Base-by-base conservation (phyloP, 2,113 vertebrate genomes). In the Excalfactoria chinensis region DNA sequence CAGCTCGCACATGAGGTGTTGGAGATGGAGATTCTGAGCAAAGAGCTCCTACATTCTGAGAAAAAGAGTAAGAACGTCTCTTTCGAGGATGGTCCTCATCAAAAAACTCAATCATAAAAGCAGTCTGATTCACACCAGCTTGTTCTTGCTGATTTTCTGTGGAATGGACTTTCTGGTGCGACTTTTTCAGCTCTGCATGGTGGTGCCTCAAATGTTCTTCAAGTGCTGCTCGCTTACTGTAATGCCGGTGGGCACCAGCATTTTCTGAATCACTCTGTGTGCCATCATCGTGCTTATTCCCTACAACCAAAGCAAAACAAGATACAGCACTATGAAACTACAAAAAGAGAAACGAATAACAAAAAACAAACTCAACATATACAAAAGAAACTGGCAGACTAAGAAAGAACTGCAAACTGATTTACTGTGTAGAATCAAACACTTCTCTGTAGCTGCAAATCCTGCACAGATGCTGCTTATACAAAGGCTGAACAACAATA, bases 211-310 rank as follows among this genome's bases (percentile, higher is more conserved):
- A 95, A 44, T 98, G 98, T 5, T 99, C 98, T 95, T 99, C 99
- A 22, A 99, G 98, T 34, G 98, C 96, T 13, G 98, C 98, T 30
- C 97, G 97, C 44, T 98, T 98, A 96, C 97, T 98, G 76, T 98
- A 98, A 68, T 98, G 99, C 49, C 98, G 98, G 92, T 98, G 98
- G 9, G 98, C 98, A 34, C 98, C 93, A 43, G 98, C 98, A 13
- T 99, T 99, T 95, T 99, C 99, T 14, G 99, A 99, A 96, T 99
- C 99, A 26, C 99, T 99, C 62, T 99, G 99, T 8, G 99, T 99
- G 30, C 99, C 99, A 76, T 99, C 99, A 59, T 99, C 99, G 74
- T 99, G 99, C 84, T 99, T 99, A 97, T 99, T 99, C 86, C 99
- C 99, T 99, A 93, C 18, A 91, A 93, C 94, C 9, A 95, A 92